Evolutionary conservation across 92 coral and sea anemone species (phyloP).

Genomic region (Epizoanthus rinbou): DNA sequence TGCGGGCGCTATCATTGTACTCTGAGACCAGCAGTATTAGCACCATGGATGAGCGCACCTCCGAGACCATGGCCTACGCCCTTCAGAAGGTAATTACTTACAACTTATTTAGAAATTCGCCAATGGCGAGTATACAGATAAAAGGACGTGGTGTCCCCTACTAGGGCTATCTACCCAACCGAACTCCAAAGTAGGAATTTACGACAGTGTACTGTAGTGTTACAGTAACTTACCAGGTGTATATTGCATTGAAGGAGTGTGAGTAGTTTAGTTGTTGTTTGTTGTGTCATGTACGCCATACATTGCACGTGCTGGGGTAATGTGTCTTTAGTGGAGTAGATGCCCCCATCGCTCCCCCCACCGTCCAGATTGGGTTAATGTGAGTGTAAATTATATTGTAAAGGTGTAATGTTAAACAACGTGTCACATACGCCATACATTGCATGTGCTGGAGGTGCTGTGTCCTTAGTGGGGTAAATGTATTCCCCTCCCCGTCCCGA

Average conservation of each 20-base stretch:
- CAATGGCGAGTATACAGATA: too few relatives aligned
- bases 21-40: constrained; percentile 77
- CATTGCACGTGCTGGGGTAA: constrained; percentile 80
- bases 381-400: too few relatives aligned
- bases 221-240: background rate
- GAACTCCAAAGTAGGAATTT: too few relatives aligned
- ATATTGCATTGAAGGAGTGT: constrained; percentile 67
- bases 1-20: constrained; percentile 88
- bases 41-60: constrained; percentile 60
- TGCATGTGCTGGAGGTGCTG: too few relatives aligned
- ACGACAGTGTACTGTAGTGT: background rate
- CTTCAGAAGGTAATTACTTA: constrained; percentile 73
- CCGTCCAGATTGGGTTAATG: too few relatives aligned
- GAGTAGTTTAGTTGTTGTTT: constrained; percentile 96
- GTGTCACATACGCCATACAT: constrained; percentile 74
- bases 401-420: too few relatives aligned
- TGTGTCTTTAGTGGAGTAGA: constrained; percentile 85
- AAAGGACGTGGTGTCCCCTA: too few relatives aligned
- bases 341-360: too few relatives aligned
- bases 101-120: too few relatives aligned
- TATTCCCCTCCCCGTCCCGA: too few relatives aligned
- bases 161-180: too few relatives aligned
- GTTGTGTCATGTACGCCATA: constrained; percentile 83
- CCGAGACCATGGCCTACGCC: constrained; percentile 88
- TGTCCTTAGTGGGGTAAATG: too few relatives aligned